phyloP scores from a whole-genome alignment of 2,113 vertebrate species.

The Cepphus grylle region DNA sequence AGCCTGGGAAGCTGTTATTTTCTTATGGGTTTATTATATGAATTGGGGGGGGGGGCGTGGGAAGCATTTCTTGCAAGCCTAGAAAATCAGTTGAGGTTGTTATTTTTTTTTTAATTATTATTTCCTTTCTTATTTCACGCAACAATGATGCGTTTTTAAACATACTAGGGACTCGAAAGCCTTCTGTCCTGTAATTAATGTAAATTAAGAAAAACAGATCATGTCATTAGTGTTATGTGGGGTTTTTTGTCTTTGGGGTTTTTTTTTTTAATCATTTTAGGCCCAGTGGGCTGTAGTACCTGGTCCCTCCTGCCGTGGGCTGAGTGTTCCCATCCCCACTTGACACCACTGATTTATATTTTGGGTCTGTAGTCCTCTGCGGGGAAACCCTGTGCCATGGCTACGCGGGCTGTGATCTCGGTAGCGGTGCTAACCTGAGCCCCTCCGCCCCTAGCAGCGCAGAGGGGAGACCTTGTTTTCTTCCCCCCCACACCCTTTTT shows the following conservation, averaged over 20 bases:
- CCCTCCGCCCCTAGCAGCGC: neutral
- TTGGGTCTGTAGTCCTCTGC: neutral
- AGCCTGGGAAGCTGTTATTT: neutral
- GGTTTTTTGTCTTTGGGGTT: accelerated
- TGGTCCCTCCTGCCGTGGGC: neutral
- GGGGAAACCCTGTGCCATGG: neutral
- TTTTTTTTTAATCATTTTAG: neutral
- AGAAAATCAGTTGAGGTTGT: neutral
- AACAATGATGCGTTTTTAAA: neutral
- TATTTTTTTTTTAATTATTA: neutral
- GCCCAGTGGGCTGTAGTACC: neutral
- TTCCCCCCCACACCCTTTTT: accelerated
- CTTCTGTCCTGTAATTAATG: neutral
- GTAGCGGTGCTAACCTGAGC: neutral
- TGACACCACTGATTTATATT: neutral
- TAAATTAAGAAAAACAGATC: neutral
- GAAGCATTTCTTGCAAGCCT: neutral
- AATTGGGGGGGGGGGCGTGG: accelerated
- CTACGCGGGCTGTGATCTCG: accelerated
- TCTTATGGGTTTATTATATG: neutral
- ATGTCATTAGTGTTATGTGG: accelerated
- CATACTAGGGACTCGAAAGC: neutral
- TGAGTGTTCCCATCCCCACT: neutral
- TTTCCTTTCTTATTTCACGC: neutral
- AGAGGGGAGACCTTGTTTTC: neutral